Percentiles rank a stretch among this genome's conserved stretches.
Conservation (phyloP, 2,888 invertebrate genomes). For the Pharmacophagus antenor region DNA sequence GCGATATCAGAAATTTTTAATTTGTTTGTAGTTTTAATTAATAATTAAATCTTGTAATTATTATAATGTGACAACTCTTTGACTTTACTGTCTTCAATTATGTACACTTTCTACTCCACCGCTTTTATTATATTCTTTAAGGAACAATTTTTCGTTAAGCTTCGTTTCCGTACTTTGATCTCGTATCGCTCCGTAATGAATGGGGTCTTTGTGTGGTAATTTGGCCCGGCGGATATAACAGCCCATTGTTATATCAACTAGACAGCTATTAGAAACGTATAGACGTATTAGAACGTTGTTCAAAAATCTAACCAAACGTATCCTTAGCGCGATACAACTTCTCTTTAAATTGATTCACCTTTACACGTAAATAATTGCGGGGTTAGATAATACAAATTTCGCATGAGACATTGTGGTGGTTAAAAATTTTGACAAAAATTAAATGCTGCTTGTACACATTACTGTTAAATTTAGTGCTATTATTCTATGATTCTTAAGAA, state of each 20-base stretch:
- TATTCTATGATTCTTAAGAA: too few relatives aligned
- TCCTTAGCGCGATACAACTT: background rate
- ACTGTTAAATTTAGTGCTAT: too few relatives aligned
- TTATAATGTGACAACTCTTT: background rate
- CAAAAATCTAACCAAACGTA: background rate
- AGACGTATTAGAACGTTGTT: conserved; percentile 17
- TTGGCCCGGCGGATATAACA: conserved; percentile 30
- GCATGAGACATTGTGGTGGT: too few relatives aligned
- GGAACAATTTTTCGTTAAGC: conserved; percentile 31
- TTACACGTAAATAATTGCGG: too few relatives aligned
- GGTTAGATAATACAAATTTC: too few relatives aligned
- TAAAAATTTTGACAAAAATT: too few relatives aligned
- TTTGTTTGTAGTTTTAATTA: background rate
- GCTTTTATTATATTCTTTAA: conserved; percentile 22
- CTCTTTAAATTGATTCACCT: too few relatives aligned
- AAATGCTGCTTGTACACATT: too few relatives aligned
- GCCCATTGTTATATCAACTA: conserved; percentile 30
- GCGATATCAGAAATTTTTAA: background rate
- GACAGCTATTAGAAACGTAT: conserved; percentile 28
- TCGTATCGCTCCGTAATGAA: conserved; percentile 30
- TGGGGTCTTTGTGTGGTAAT: conserved; percentile 32
- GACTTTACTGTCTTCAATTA: background rate
- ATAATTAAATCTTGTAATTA: background rate
- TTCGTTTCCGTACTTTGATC: conserved; percentile 31
- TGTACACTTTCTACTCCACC: conserved; percentile 10